These are phyloP conservation scores for Verasper variegatus DNA, from an alignment of 2,113 vertebrate species.

Conservation along the genomic window DNA sequence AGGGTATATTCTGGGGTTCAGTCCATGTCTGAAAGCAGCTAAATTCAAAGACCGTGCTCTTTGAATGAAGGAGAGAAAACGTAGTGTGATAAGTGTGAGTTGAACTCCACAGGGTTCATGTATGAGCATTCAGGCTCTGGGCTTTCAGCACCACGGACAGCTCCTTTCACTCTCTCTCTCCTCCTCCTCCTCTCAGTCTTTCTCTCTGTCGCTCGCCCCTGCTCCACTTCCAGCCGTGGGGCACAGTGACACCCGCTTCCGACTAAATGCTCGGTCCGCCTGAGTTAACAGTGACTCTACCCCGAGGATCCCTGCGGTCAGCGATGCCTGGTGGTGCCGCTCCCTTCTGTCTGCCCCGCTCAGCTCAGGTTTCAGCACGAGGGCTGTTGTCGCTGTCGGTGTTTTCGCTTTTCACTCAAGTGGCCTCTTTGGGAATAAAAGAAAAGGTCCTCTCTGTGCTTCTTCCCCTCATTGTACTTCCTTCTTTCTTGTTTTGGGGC, in stretches of 20 bases:
- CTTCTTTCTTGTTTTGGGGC: conserved; percentile 1
- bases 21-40: too few relatives aligned
- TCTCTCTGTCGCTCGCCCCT: not conserved
- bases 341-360: conserved; percentile 22
- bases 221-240: conserved; percentile 12
- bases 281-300: conserved; percentile 51
- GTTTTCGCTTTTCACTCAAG: conserved; percentile 19
- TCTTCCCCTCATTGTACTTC: not conserved
- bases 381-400: conserved; percentile 3
- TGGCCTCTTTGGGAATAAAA: not conserved
- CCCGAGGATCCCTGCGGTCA: conserved; percentile 28
- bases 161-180: conserved; percentile 28
- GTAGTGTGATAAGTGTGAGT: not conserved
- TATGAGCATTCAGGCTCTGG: not conserved
- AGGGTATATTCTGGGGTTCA: too few relatives aligned
- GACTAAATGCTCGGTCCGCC: conserved; percentile 44
- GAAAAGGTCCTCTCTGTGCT: conserved; percentile 13
- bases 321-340: conserved; percentile 28
- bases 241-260: not conserved
- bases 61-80: too few relatives aligned
- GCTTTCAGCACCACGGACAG: conserved; percentile 71
- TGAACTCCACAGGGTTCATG: conserved; percentile 28
- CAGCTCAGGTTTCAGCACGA: conserved; percentile 25
- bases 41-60: too few relatives aligned
- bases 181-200: not conserved